phyloP scores from a whole-genome alignment of 2,113 vertebrate species.

The Podarcis muralis region DNA sequence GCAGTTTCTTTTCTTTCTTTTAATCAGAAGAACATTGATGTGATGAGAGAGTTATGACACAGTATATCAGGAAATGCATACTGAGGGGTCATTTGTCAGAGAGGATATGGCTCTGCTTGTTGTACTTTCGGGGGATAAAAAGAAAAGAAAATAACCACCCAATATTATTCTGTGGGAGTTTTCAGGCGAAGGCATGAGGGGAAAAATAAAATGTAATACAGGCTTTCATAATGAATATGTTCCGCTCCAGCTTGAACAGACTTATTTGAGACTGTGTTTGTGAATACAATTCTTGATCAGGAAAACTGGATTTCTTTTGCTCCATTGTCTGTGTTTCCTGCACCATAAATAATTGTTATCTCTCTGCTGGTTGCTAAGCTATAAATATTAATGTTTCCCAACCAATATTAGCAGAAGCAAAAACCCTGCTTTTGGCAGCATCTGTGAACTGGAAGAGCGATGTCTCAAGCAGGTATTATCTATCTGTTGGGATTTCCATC shows the following conservation, averaged over 20 bases:
- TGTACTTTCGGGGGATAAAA: conserved; percentile 35
- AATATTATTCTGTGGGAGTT: conserved; percentile 12
- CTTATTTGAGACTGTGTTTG: conserved; percentile 47
- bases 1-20: neutral
- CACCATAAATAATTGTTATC: conserved; percentile 48
- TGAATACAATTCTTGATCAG: conserved; percentile 34
- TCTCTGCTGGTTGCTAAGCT: conserved; percentile 48
- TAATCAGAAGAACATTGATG: conserved; percentile 24
- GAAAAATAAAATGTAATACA: conserved; percentile 38
- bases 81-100: conserved; percentile 21
- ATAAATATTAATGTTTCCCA: conserved; percentile 60
- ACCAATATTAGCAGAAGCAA: conserved; percentile 42
- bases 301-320: conserved; percentile 52
- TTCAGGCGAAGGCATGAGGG: conserved; percentile 10
- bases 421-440: conserved; percentile 28
- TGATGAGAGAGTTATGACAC: conserved; percentile 33
- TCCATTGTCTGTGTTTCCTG: conserved; percentile 44
- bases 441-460: conserved; percentile 46
- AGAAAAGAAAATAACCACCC: conserved; percentile 12
- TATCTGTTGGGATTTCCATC: conserved; percentile 33
- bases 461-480: conserved; percentile 26
- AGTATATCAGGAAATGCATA: conserved; percentile 37
- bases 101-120: conserved; percentile 1
- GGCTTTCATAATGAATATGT: conserved; percentile 55
- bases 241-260: conserved; percentile 41